Percentiles rank a stretch among this genome's conserved stretches.
phyloP scores from a whole-genome alignment of 1,140 invertebrate genomes.

The Drosophila jambulina region DNA sequence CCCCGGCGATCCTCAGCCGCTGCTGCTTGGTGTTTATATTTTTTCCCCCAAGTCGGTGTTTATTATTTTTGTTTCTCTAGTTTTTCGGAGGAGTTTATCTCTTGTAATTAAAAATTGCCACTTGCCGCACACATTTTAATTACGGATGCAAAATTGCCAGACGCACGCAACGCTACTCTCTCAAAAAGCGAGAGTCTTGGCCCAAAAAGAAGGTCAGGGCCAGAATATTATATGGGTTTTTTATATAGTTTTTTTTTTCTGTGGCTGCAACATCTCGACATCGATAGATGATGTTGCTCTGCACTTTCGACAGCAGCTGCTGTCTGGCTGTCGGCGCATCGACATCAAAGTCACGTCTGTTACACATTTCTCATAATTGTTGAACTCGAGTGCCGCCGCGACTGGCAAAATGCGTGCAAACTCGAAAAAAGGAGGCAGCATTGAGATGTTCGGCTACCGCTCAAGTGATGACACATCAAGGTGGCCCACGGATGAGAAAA shows the following conservation, averaged over 20 bases:
- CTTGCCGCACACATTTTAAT: constrained; percentile 73
- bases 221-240: constrained; percentile 31
- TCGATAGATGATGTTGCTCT: constrained; percentile 34
- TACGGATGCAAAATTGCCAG: constrained; percentile 63
- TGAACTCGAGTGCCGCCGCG: constrained; percentile 34
- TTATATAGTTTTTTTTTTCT: constrained; percentile 26
- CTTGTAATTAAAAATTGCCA: constrained; percentile 67
- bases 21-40: constrained; percentile 23
- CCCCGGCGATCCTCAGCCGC: constrained; percentile 42
- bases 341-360: constrained; percentile 70
- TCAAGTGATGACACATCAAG: constrained; percentile 71
- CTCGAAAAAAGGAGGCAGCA: constrained; percentile 24
- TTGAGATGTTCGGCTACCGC: constrained; percentile 56
- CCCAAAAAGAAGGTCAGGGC: constrained; percentile 69
- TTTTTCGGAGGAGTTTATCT: constrained; percentile 45
- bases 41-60: constrained; percentile 8
- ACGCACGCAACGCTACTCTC: constrained; percentile 55
- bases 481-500: constrained; percentile 42
- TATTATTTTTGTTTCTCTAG: constrained; percentile 15
- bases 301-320: constrained; percentile 60
- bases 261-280: constrained; percentile 52
- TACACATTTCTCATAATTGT: constrained; percentile 64
- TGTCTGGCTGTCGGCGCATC: constrained; percentile 57
- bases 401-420: constrained; percentile 45
- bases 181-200: constrained; percentile 36